A percentile compares a stretch with the other conserved stretches of the same genome.
Conservation (phyloP, 2,888 invertebrate species). For the Beris morrisii region DNA sequence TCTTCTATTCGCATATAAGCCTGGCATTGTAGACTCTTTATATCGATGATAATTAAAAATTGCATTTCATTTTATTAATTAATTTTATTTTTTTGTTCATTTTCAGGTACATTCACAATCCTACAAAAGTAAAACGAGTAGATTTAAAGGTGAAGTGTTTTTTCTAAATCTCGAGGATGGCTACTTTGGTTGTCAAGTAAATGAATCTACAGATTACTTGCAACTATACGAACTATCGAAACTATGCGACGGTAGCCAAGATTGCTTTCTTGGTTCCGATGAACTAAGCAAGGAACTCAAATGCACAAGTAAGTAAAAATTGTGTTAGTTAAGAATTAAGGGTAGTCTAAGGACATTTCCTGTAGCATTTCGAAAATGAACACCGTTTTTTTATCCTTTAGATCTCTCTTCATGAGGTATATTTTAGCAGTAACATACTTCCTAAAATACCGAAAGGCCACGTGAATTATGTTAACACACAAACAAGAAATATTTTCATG, state of each 20-base stretch:
- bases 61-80: not conserved
- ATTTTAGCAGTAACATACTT: too few species aligned
- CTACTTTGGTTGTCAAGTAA: constrained; percentile 96
- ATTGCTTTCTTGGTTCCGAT: constrained; percentile 91
- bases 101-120: constrained; percentile 64
- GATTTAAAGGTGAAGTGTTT: constrained; percentile 89
- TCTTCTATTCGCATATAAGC: not conserved
- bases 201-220: constrained; percentile 92
- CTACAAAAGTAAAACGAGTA: constrained; percentile 67
- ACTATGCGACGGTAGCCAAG: constrained; percentile 87
- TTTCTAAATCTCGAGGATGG: constrained; percentile 96
- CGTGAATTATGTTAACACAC: too few species aligned
- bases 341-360: too few species aligned
- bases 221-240: constrained; percentile 94
- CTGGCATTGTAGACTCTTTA: not conserved
- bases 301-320: constrained; percentile 79
- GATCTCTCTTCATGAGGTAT: too few species aligned
- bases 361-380: too few species aligned
- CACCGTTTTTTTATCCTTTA: too few species aligned
- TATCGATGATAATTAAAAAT: not conserved
- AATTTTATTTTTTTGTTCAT: constrained; percentile 34
- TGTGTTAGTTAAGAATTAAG: constrained; percentile 3
- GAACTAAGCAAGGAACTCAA: constrained; percentile 87
- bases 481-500: too few species aligned
- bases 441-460: not conserved